Base-by-base conservation (phyloP, 2,797 vertebrate genomes). In the Acropternis orthonyx region DNA sequence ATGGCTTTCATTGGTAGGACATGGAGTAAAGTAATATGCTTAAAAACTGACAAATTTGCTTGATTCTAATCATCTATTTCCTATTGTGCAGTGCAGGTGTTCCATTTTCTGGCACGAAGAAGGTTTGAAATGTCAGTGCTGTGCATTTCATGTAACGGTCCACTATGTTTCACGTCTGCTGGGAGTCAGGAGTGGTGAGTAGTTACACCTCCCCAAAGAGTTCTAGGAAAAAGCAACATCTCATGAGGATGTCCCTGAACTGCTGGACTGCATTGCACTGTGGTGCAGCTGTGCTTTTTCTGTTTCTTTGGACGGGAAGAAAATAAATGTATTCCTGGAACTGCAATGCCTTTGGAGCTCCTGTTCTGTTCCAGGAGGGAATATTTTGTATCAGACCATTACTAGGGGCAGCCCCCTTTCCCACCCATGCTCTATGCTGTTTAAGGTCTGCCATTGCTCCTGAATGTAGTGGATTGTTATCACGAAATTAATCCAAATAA, bases 21-120 rank as follows among this genome's bases (percentile, higher is more conserved):
- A 24, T 92, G 71, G 30, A 34, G 3, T 43, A 85, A 81, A 92
- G 67, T 9, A 28, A 62, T 72, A 61, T 54, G 54, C 36, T 89
- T 88, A 66, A 92, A 93, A 92, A 59, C 39, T 86, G 55, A 92
- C 78, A 88, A 76, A 86, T 91, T 92, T 88, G 2, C 51, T 79
- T 84, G 30, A 56, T 18, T 95, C 37, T 92, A 92, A 92, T 67
- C 9, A 82, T 39, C 37, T 49, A 56, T 61, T 95, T 97, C 80
- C 85, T 92, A 74, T 88, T 93, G 80, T 90, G 37, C 56, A 76
- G 32, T 61, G 83, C 95, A 97, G 94, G 79, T 96, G 94, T 95
- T 96, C 67, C 26, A 27, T 94, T 94, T 93, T 93, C 83, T 96
- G 95, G 88, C 95, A 90, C 2, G 3, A 81, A 27, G 27, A 54